phyloP scores from a whole-genome alignment of 1,140 invertebrate species.

The Drosophila subobscura region DNA sequence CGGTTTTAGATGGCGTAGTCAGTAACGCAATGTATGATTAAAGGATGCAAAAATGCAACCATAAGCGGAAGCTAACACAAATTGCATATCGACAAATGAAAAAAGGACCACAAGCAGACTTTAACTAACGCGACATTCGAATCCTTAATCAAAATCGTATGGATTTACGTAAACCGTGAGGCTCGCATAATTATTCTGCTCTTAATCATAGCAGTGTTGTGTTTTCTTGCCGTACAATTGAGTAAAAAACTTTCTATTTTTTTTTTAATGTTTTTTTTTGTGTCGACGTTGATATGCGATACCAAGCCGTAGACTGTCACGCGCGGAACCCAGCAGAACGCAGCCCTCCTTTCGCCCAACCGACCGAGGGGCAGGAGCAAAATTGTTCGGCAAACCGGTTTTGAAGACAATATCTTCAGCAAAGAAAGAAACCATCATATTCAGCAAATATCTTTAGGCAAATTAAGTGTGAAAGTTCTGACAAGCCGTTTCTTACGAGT shows the following conservation, averaged over 20 bases:
- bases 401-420: neutral
- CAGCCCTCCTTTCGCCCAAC: too few relatives aligned
- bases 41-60: neutral
- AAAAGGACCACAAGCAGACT: too few relatives aligned
- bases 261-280: too few relatives aligned
- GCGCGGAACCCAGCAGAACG: neutral
- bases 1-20: neutral
- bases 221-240: too few relatives aligned
- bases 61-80: neutral
- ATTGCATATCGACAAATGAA: slow-evolving; percentile 16
- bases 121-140: neutral
- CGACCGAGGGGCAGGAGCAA: too few relatives aligned
- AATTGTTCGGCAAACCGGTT: slow-evolving; percentile 28
- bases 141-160: neutral
- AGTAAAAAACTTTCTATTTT: too few relatives aligned
- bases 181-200: too few relatives aligned
- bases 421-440: slow-evolving; percentile 24
- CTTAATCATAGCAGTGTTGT: too few relatives aligned
- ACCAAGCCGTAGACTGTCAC: neutral
- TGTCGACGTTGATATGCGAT: too few relatives aligned
- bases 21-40: neutral
- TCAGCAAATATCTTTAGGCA: slow-evolving; percentile 45
- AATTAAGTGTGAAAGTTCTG: slow-evolving; percentile 46
- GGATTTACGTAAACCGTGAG: too few relatives aligned
- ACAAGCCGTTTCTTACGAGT: neutral